Evolutionary conservation across 1,140 invertebrate species (phyloP).

Genomic region (Hylyphantes graminicola): DNA sequence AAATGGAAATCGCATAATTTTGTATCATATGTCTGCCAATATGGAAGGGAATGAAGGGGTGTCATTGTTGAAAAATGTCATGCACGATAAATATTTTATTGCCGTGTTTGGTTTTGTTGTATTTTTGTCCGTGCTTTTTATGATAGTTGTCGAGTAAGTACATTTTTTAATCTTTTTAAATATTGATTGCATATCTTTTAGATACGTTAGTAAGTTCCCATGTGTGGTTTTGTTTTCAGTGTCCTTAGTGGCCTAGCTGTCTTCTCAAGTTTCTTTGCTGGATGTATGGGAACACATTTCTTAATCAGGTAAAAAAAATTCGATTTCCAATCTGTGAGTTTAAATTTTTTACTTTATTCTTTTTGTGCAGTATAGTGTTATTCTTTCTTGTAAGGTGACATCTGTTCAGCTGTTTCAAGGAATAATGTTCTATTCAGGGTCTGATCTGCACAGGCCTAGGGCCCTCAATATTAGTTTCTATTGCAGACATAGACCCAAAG

Average conservation of each 20-base stretch:
- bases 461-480: too few relatives aligned
- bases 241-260: slow-evolving; percentile 18
- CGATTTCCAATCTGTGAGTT: neutral
- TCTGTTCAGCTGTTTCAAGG: too few relatives aligned
- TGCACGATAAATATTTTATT: slow-evolving; percentile 26
- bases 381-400: too few relatives aligned
- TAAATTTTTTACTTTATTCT: neutral
- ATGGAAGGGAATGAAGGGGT: slow-evolving; percentile 47
- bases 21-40: neutral
- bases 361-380: neutral
- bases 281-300: slow-evolving; percentile 38
- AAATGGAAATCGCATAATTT: neutral
- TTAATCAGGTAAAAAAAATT: slow-evolving; percentile 18
- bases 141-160: slow-evolving; percentile 31
- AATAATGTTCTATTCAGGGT: too few relatives aligned
- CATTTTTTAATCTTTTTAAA: neutral
- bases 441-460: too few relatives aligned
- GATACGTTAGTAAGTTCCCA: neutral
- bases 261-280: slow-evolving; percentile 20
- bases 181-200: neutral
- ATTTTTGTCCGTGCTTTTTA: slow-evolving; percentile 14
- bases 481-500: too few relatives aligned
- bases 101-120: slow-evolving; percentile 7
- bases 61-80: slow-evolving; percentile 35
- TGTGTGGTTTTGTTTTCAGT: slow-evolving; percentile 7